Percentiles rank a stretch among this genome's conserved stretches.
Evolutionary conservation across 2,113 vertebrate genomes (phyloP).

Genomic region (Mandrillus leucophaeus): DNA sequence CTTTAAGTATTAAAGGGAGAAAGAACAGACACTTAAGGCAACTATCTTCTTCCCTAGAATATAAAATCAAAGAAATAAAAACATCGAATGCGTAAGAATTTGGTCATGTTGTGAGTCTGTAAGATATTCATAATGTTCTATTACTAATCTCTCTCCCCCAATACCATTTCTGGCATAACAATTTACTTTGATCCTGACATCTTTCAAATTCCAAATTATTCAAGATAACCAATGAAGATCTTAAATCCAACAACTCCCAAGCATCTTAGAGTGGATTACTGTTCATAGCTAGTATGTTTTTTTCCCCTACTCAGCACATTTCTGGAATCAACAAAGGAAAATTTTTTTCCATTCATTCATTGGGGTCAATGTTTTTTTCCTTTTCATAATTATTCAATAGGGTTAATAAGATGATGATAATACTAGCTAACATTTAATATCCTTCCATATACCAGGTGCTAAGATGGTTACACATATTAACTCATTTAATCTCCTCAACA

Average conservation of each 20-base stretch:
- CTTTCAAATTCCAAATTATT: background rate
- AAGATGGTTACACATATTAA: background rate
- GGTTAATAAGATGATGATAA: background rate
- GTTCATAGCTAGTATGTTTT: background rate
- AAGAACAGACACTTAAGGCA: background rate
- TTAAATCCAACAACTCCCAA: background rate
- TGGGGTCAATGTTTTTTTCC: background rate
- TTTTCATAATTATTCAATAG: background rate
- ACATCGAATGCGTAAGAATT: background rate
- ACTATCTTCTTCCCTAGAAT: background rate
- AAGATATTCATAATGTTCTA: background rate
- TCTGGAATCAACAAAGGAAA: background rate
- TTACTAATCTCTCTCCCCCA: background rate
- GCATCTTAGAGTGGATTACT: background rate
- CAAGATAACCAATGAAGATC: background rate
- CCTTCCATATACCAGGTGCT: background rate
- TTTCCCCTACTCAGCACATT: background rate
- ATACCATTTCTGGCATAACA: background rate
- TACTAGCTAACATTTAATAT: background rate
- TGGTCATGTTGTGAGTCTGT: background rate
- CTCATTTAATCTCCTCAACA: background rate
- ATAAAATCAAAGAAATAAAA: constrained; percentile 19
- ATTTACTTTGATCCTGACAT: background rate
- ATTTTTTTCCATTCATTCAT: background rate
- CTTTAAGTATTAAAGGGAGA: background rate